Evolutionary conservation across 2,797 vertebrate species (phyloP).

Genomic region (Mareca strepera): DNA sequence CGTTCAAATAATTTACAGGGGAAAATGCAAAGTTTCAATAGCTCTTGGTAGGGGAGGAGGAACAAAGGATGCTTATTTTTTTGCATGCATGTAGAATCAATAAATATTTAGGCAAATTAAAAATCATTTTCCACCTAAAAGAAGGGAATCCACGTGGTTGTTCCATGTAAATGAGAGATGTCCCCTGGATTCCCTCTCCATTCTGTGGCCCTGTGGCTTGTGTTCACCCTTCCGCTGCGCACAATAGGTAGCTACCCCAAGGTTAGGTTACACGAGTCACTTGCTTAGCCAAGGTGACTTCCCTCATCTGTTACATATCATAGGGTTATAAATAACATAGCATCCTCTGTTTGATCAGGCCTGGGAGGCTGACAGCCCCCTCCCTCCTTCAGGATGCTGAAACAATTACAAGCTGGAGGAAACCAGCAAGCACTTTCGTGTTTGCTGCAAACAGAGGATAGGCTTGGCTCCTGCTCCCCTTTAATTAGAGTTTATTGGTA

Average conservation of each 20-base stretch:
- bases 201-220: background rate
- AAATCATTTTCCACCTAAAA: background rate
- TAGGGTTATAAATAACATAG: constrained; percentile 50
- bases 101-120: constrained; percentile 5
- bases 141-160: background rate
- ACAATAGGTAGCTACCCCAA: background rate
- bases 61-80: background rate
- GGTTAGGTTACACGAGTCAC: constrained; percentile 14
- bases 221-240: background rate
- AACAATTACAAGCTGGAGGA: background rate
- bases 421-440: background rate
- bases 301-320: constrained; percentile 53
- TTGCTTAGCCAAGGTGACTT: constrained; percentile 59
- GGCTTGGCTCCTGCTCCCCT: background rate
- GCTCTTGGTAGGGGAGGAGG: background rate
- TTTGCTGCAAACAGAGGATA: background rate
- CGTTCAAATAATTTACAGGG: background rate
- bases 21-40: background rate
- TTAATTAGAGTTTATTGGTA: constrained; percentile 36
- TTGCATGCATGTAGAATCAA: background rate
- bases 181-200: rapidly evolving
- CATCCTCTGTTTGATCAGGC: background rate
- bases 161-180: background rate
- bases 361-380: background rate
- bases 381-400: background rate